Evolutionary conservation across 2,797 vertebrate genomes (phyloP).

Genomic region (Microchirus variegatus): DNA sequence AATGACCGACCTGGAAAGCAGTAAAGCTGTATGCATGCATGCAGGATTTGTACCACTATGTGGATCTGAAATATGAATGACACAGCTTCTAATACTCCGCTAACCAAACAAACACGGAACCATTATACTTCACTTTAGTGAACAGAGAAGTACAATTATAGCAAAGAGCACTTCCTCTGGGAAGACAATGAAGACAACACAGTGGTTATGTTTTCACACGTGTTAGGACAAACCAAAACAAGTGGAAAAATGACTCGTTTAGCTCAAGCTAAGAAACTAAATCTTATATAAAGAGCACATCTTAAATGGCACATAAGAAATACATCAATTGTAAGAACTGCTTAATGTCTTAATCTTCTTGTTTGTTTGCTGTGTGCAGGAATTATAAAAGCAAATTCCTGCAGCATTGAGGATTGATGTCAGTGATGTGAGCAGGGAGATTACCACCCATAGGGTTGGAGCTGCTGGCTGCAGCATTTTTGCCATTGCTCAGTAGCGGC

Average conservation of each 20-base stretch:
- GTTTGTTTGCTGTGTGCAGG: neutral
- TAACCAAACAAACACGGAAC: too few relatives aligned
- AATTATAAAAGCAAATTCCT: constrained; percentile 37
- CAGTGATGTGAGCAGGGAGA: constrained; percentile 44
- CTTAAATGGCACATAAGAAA: too few relatives aligned
- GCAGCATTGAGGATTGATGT: constrained; percentile 24
- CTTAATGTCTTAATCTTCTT: too few relatives aligned
- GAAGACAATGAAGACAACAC: constrained; percentile 18
- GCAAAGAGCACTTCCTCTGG: neutral
- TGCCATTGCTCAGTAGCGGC: constrained; percentile 59
- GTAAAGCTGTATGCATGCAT: neutral
- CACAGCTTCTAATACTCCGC: too few relatives aligned
- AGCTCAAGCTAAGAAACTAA: too few relatives aligned
- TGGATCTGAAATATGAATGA: too few relatives aligned
- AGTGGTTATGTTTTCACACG: too few relatives aligned
- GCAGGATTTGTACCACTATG: neutral
- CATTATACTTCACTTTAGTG: too few relatives aligned
- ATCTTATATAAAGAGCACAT: too few relatives aligned
- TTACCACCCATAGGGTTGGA: constrained; percentile 43
- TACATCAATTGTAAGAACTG: too few relatives aligned
- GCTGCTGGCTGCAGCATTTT: constrained; percentile 63
- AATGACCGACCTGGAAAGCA: neutral
- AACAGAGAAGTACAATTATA: neutral
- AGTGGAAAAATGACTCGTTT: too few relatives aligned
- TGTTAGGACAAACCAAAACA: too few relatives aligned